Conservation (phyloP, 92 coral and sea anemone genomes). For the Siderastrea radians region DNA sequence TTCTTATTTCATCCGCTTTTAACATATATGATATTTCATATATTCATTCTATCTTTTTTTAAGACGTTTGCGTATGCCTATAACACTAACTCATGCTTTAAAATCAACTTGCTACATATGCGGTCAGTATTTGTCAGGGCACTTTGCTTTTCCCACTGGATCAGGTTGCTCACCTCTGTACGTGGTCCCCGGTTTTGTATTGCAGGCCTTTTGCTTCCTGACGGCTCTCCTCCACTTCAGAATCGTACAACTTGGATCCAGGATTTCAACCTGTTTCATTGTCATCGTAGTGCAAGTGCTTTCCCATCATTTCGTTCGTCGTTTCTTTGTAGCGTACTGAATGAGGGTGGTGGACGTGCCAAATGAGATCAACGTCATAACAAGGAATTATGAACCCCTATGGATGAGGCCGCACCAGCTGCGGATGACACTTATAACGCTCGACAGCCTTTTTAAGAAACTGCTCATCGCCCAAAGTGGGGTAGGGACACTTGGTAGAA, state of each 20-base stretch:
- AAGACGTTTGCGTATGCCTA: no score
- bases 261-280: conserved; percentile 35
- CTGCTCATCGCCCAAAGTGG: conserved; percentile 54
- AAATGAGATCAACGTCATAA: conserved; percentile 81
- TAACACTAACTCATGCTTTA: no score
- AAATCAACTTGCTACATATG: no score
- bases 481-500: conserved; percentile 77
- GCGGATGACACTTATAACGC: conserved; percentile 70
- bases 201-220: conserved; percentile 35
- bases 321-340: conserved; percentile 67
- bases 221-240: conserved; percentile 47
- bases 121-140: no score
- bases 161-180: conserved; percentile 42
- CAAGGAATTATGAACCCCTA: conserved; percentile 76
- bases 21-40: no score
- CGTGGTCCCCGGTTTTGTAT: conserved; percentile 36
- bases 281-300: conserved; percentile 68
- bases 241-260: conserved; percentile 61
- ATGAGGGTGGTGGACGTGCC: conserved; percentile 82
- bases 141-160: neutral
- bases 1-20: no score
- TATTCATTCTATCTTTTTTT: no score
- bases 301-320: conserved; percentile 56
- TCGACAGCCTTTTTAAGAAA: conserved; percentile 64
- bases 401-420: conserved; percentile 63